Conservation (phyloP, 2,113 vertebrate genomes). For the Pampusana beccarii region DNA sequence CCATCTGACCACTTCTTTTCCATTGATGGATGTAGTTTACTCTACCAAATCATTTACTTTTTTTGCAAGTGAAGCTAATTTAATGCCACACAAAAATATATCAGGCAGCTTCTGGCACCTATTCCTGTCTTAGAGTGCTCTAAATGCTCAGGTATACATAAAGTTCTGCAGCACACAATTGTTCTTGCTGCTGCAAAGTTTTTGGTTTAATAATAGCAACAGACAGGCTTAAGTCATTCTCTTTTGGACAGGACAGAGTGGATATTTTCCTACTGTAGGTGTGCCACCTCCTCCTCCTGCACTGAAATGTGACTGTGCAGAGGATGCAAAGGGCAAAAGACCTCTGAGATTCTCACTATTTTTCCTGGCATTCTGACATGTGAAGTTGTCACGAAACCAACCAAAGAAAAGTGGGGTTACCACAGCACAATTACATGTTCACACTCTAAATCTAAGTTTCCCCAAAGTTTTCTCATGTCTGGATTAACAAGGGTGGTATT, state of each 20-base stretch:
- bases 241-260: neutral
- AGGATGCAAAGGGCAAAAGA: neutral
- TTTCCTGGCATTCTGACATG: neutral
- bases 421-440: neutral
- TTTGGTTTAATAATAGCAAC: neutral
- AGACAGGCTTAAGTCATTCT: neutral
- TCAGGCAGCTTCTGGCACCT: constrained; percentile 34
- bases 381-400: neutral
- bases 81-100: constrained; percentile 51
- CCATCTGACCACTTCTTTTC: constrained; percentile 47
- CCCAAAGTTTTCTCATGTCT: neutral
- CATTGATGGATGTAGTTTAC: constrained; percentile 38
- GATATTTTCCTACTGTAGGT: neutral
- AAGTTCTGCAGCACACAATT: constrained; percentile 3
- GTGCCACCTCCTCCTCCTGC: neutral
- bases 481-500: neutral
- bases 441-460: neutral
- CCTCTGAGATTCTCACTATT: neutral
- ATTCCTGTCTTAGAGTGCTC: neutral
- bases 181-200: constrained; percentile 33
- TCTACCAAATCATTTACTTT: constrained; percentile 2
- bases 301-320: no score
- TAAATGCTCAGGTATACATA: constrained; percentile 18
- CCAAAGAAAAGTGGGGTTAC: neutral
- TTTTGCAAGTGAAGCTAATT: constrained; percentile 34